Conservation (phyloP, 2,888 invertebrate genomes). For the Sycophila texana region DNA sequence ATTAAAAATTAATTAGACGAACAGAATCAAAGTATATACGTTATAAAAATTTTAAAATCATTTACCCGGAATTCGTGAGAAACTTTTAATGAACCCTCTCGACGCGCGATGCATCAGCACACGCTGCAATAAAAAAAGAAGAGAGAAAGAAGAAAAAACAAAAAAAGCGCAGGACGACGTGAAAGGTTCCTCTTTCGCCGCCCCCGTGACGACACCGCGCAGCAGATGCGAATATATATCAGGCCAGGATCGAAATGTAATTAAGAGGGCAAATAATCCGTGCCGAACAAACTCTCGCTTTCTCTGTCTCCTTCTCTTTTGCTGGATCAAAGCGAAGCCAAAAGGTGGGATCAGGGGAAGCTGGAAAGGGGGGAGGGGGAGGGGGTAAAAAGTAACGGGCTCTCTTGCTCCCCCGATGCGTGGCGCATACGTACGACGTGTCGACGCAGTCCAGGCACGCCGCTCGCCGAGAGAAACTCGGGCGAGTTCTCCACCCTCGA, state of each 20-base stretch:
- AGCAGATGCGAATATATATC: constrained; percentile 49
- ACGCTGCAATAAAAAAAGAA: too few species aligned
- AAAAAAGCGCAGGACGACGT: constrained; percentile 3
- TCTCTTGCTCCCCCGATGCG: constrained; percentile 11
- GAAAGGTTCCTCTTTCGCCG: constrained; percentile 15
- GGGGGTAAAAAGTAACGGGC: neutral
- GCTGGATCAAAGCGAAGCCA: constrained; percentile 68
- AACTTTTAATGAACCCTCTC: constrained; percentile 11
- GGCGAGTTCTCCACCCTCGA: constrained; percentile 64
- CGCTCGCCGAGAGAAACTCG: constrained; percentile 56
- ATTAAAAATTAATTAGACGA: too few species aligned
- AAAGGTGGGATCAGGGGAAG: constrained; percentile 29
- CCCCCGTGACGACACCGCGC: constrained; percentile 12
- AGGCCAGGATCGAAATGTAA: constrained; percentile 70
- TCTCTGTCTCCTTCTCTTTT: constrained; percentile 4
- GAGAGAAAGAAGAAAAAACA: neutral
- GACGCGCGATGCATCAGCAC: too few species aligned
- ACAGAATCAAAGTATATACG: too few species aligned
- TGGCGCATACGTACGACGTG: constrained; percentile 56
- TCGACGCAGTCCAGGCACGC: constrained; percentile 61
- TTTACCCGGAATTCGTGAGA: neutral
- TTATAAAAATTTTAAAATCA: constrained; percentile 8
- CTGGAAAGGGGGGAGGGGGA: neutral
- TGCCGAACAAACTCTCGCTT: constrained; percentile 67
- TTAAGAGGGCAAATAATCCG: constrained; percentile 73